These are phyloP conservation scores for honey bee (Apis mellifera) DNA, from an alignment of 1,140 invertebrate species.

Conservation along the genomic window DNA sequence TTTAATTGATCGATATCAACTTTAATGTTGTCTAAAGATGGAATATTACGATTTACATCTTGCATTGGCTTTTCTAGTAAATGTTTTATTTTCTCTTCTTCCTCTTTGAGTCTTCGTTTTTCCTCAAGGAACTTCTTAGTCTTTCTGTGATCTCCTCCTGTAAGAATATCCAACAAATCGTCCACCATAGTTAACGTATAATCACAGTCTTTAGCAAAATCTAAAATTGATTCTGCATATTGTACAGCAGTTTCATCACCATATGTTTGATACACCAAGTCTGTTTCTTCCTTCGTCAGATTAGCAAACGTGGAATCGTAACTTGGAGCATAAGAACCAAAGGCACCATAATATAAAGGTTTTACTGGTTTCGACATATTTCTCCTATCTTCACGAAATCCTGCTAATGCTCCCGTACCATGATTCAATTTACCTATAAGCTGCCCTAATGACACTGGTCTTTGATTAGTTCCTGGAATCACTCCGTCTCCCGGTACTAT, in stretches of 20 bases:
- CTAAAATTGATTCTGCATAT: slow-evolving; percentile 92
- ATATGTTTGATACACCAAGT: slow-evolving; percentile 94
- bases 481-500: slow-evolving; percentile 90
- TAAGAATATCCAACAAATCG: slow-evolving; percentile 90
- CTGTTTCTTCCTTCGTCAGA: slow-evolving; percentile 95
- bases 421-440: slow-evolving; percentile 91
- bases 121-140: slow-evolving; percentile 87
- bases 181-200: slow-evolving; percentile 92
- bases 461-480: slow-evolving; percentile 86
- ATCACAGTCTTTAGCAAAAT: slow-evolving; percentile 92
- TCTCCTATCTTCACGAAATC: slow-evolving; percentile 93
- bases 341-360: slow-evolving; percentile 96
- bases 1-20: slow-evolving; percentile 90
- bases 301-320: slow-evolving; percentile 98
- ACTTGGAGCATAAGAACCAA: slow-evolving; percentile 96
- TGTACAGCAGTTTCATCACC: slow-evolving; percentile 94
- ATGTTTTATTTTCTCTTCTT: slow-evolving; percentile 84
- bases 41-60: slow-evolving; percentile 80
- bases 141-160: slow-evolving; percentile 91
- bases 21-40: slow-evolving; percentile 82
- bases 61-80: slow-evolving; percentile 81
- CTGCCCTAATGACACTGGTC: slow-evolving; percentile 91
- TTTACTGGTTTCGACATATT: slow-evolving; percentile 95
- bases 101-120: slow-evolving; percentile 83
- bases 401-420: slow-evolving; percentile 87